A percentile compares a stretch with the other conserved stretches of the same genome.
Conservation (phyloP, 2,888 invertebrate genomes). For the Nemotelus nigrinus region DNA sequence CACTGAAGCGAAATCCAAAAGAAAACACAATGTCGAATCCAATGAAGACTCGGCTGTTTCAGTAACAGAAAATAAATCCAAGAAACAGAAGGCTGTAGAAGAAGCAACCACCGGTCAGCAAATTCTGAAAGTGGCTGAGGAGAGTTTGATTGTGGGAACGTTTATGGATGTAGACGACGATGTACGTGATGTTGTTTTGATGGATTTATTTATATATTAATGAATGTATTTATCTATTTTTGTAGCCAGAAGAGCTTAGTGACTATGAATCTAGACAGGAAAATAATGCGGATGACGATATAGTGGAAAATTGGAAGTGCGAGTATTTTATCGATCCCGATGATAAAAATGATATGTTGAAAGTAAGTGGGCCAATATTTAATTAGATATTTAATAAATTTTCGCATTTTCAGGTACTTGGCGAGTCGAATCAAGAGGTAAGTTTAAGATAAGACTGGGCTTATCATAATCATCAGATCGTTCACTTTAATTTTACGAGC, state of each 20-base stretch:
- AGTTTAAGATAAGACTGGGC: too few species aligned
- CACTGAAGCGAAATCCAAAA: too few species aligned
- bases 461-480: too few species aligned
- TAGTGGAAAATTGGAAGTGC: not conserved
- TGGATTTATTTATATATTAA: not conserved
- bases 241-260: not conserved
- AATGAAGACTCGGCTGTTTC: too few species aligned
- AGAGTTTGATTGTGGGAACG: not conserved
- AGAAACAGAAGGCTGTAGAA: too few species aligned
- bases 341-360: not conserved
- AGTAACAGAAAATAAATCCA: too few species aligned
- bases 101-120: too few species aligned
- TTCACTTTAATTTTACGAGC: too few species aligned
- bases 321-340: constrained; percentile 15
- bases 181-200: not conserved
- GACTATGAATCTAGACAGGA: not conserved
- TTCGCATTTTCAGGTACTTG: too few species aligned
- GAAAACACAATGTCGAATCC: too few species aligned
- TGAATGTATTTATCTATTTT: not conserved
- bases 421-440: too few species aligned
- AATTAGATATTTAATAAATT: not conserved
- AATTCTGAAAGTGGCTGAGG: too few species aligned
- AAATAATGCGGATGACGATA: not conserved
- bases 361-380: not conserved
- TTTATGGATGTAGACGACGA: not conserved